phyloP scores from a whole-genome alignment of 2,888 invertebrate genomes.

The Tethea ocularis region DNA sequence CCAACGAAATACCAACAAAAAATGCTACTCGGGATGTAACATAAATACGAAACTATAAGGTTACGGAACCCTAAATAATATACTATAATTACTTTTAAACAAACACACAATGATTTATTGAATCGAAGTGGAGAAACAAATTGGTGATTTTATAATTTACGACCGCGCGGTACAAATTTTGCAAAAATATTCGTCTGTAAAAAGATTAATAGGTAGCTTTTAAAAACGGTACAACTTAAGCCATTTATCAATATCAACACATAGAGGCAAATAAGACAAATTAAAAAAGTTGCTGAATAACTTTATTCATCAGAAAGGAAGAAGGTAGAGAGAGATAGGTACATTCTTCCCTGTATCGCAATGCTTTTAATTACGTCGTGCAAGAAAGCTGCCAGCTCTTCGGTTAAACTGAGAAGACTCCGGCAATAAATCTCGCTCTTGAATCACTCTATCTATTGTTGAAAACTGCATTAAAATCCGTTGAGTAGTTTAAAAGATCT shows the following conservation, averaged over 20 bases:
- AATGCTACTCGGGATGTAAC: too few species aligned
- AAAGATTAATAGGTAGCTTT: not conserved
- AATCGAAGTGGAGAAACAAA: not conserved
- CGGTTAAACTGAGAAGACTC: too few species aligned
- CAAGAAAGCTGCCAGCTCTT: too few species aligned
- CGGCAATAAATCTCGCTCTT: too few species aligned
- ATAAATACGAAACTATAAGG: too few species aligned
- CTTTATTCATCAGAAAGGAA: not conserved
- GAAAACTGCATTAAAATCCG: too few species aligned
- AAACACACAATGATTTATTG: not conserved
- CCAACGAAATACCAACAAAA: too few species aligned
- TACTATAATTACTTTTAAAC: not conserved
- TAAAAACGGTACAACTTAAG: conserved; percentile 4
- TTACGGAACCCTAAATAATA: not conserved
- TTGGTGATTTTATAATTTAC: not conserved
- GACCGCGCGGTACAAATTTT: not conserved
- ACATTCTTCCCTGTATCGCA: too few species aligned
- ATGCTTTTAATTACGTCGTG: too few species aligned
- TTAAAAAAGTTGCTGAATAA: not conserved
- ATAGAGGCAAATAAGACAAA: not conserved
- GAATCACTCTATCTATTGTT: too few species aligned
- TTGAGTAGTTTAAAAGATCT: too few species aligned
- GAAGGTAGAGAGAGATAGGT: not conserved
- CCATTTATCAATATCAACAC: conserved; percentile 2
- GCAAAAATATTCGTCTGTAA: not conserved